Evolutionary conservation across 2,797 vertebrate genomes (phyloP).

Genomic region (Dromococcyx pavoninus): DNA sequence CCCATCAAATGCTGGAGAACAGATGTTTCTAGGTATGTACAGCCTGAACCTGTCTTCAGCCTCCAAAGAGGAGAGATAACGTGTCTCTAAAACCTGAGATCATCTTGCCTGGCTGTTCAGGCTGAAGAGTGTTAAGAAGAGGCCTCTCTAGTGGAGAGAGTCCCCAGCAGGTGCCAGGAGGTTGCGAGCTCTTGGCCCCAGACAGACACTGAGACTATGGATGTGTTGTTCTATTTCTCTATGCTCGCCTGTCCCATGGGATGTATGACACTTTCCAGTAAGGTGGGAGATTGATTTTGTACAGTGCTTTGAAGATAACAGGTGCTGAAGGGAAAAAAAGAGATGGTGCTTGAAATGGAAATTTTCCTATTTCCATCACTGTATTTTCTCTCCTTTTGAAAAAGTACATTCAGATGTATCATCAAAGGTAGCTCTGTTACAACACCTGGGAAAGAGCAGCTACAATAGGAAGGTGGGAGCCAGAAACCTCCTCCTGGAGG

Average conservation of each 20-base stretch:
- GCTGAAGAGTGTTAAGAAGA: background rate
- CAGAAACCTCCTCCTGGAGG: conserved; percentile 35
- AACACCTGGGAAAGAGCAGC: background rate
- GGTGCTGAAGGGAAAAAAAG: background rate
- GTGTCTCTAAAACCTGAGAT: fast-evolving
- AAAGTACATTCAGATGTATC: background rate
- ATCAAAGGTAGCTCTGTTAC: background rate
- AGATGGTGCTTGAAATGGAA: conserved; percentile 39
- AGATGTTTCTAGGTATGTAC: background rate
- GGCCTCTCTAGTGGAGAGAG: background rate
- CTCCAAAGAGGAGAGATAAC: fast-evolving
- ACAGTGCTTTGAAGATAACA: conserved; percentile 16
- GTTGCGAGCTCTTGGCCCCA: background rate
- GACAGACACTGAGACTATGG: background rate
- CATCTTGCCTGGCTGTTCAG: background rate
- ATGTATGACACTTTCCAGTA: background rate
- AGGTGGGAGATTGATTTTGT: background rate
- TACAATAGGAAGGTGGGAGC: background rate
- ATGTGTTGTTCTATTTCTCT: background rate
- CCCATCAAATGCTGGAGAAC: background rate
- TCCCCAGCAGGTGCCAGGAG: background rate
- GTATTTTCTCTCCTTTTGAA: background rate
- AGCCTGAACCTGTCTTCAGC: background rate
- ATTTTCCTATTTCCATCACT: background rate
- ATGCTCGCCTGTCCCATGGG: background rate